These are phyloP conservation scores for Lucifuga dentata DNA, from an alignment of 2,113 vertebrate genomes.

Conservation along the genomic window DNA sequence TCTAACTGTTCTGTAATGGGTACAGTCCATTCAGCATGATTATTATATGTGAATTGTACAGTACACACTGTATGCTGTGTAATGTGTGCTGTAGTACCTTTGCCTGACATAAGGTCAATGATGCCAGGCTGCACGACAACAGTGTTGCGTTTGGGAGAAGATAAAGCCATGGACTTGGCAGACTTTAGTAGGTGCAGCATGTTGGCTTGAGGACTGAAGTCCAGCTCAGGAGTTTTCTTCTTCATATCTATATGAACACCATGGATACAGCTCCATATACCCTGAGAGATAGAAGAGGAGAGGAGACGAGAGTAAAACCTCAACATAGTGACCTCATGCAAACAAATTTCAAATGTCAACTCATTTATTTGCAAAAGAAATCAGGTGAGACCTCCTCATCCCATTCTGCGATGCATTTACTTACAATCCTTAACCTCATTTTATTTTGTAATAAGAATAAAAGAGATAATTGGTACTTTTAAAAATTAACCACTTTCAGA, in stretches of 20 bases:
- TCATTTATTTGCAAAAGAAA: slow-evolving; percentile 48
- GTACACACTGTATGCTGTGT: background rate
- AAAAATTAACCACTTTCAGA: slow-evolving; percentile 56
- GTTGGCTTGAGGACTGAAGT: slow-evolving; percentile 95
- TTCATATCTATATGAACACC: slow-evolving; percentile 98
- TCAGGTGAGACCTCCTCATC: slow-evolving; percentile 40
- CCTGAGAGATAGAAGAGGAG: slow-evolving; percentile 80
- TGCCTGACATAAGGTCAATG: slow-evolving; percentile 91
- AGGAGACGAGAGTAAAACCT: slow-evolving; percentile 9
- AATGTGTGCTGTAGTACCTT: slow-evolving; percentile 78
- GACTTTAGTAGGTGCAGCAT: slow-evolving; percentile 96
- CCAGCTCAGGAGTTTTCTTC: slow-evolving; percentile 92
- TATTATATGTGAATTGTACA: background rate
- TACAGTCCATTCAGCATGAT: background rate
- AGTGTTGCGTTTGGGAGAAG: slow-evolving; percentile 90
- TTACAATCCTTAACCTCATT: slow-evolving; percentile 62
- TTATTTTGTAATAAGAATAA: slow-evolving; percentile 46
- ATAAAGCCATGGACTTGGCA: slow-evolving; percentile 92
- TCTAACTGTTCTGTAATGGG: background rate
- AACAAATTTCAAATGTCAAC: slow-evolving; percentile 21
- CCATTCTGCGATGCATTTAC: slow-evolving; percentile 24
- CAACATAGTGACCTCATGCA: slow-evolving; percentile 32
- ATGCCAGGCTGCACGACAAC: slow-evolving; percentile 89
- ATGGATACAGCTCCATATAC: slow-evolving; percentile 98
- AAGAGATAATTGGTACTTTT: slow-evolving; percentile 62